Evolutionary conservation across 2,888 invertebrate genomes (phyloP).

Genomic region (Salpingus planirostris): DNA sequence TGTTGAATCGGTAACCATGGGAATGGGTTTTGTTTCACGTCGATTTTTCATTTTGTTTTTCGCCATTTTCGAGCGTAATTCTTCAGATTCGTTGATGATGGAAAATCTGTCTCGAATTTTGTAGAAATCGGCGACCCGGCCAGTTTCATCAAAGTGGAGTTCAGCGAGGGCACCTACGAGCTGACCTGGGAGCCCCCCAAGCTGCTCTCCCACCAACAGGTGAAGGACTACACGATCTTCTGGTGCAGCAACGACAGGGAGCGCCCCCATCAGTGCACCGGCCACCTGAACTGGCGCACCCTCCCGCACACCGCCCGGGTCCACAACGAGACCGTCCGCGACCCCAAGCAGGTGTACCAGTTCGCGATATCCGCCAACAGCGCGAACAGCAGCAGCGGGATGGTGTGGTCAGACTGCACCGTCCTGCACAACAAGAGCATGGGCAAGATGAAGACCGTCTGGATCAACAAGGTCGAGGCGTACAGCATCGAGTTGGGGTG

Average conservation of each 20-base stretch:
- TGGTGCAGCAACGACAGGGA: constrained; percentile 47
- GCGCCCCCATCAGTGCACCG: constrained; percentile 33
- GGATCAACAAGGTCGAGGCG: constrained; percentile 44
- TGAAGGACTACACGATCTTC: constrained; percentile 69
- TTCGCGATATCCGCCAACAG: constrained; percentile 79
- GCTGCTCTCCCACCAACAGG: constrained; percentile 32
- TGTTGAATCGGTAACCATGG: too few relatives aligned
- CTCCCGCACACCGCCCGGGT: constrained; percentile 56
- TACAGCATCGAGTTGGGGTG: constrained; percentile 58
- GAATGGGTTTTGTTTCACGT: too few relatives aligned
- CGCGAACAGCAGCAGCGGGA: constrained; percentile 62
- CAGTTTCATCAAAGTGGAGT: constrained; percentile 52
- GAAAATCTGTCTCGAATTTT: too few relatives aligned
- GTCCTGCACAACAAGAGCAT: constrained; percentile 44
- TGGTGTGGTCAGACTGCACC: constrained; percentile 77
- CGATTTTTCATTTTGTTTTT: too few relatives aligned
- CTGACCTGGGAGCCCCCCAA: constrained; percentile 62
- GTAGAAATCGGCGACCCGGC: constrained; percentile 23
- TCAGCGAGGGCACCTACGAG: constrained; percentile 62
- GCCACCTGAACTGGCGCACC: background rate
- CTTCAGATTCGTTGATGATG: too few relatives aligned
- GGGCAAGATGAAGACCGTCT: constrained; percentile 51
- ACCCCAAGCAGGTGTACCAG: constrained; percentile 49
- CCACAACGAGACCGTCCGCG: constrained; percentile 13
- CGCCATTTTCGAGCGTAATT: too few relatives aligned